Base-by-base conservation (phyloP, 1,140 invertebrate genomes). In the Metaphire vulgaris region DNA sequence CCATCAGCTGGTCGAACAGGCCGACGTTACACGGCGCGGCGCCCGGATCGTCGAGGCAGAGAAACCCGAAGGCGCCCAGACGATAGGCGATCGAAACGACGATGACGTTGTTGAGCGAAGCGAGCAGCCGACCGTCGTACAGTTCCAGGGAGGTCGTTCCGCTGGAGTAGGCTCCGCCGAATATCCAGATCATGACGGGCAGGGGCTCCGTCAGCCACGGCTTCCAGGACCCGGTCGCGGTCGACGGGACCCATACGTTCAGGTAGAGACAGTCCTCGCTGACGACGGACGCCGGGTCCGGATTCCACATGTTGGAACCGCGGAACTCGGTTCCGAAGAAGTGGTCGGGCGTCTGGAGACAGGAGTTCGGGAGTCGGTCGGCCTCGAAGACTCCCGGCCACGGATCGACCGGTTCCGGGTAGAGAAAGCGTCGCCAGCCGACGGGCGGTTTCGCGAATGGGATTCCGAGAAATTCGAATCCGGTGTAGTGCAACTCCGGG, bases 21-120 rank as follows among this genome's bases (percentile, higher is more conserved):
- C 96, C 97, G 70, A 94, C 92, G 85, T 99, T 99, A 14, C 96
- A 96, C 0, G 95, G 95, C 0, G 95, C 94, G 29, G 94, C 94
- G 80, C 97, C 94, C 6, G 91, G 87, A 14, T 92, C 92, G 78
- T 92, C 93, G 80, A 98, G 92, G 84, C 93, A 96, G 2, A 98
- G 89, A 86, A 97, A 99, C 2, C 96, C 96, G 2, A 99, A 89
- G n/a, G 87, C 80, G 26, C 94, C 93, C 2, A 97, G 90, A 74
- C 96, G 89, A 84, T 99, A 98, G 84, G 97, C 95, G 90, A 97
- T 93, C 14, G 93, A 92, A 1, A 97, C 94, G 73, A 97, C 87
- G 68, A 98, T 93, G 21, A 98, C 89, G 81, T 97, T 92, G 72
- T 84, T 84, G 75, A 83, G 83, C 12, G 92, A 91, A 0, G 94